A percentile compares a stretch with the other conserved stretches of the same genome.
phyloP scores from a whole-genome alignment of 2,888 invertebrate genomes.

The Stramonita haemastoma region DNA sequence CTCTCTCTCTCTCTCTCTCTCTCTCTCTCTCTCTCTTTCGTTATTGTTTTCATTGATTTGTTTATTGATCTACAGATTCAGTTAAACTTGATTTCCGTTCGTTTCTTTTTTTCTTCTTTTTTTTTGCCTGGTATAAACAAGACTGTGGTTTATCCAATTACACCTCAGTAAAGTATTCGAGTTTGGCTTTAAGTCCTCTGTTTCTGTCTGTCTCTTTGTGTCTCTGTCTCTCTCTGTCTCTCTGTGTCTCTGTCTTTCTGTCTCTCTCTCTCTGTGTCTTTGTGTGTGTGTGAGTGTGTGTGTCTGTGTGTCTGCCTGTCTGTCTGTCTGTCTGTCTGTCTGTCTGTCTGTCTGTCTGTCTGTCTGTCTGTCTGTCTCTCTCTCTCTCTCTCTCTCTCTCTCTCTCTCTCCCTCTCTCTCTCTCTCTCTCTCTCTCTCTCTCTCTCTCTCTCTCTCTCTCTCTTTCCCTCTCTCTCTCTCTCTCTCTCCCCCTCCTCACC shows the following conservation, averaged over 20 bases:
- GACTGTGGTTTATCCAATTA: background rate
- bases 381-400: background rate
- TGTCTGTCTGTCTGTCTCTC: background rate
- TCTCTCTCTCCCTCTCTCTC: background rate
- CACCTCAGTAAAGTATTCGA: background rate
- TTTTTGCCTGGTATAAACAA: background rate
- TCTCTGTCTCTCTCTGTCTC: background rate
- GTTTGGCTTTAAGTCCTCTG: no score
- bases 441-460: background rate
- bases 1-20: background rate
- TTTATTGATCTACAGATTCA: no score
- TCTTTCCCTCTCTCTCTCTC: no score
- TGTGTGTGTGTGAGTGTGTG: background rate
- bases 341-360: background rate
- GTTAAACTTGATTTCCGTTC: background rate
- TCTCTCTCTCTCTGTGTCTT: background rate
- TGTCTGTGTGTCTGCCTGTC: background rate
- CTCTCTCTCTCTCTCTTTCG: background rate
- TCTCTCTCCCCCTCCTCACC: no score
- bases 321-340: background rate
- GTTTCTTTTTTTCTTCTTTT: background rate
- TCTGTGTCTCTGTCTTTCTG: no score
- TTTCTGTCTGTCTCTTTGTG: background rate
- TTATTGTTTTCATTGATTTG: background rate
- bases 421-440: background rate